Base-by-base conservation (phyloP, 2,113 vertebrate species). In the Ascaphus truei region DNA sequence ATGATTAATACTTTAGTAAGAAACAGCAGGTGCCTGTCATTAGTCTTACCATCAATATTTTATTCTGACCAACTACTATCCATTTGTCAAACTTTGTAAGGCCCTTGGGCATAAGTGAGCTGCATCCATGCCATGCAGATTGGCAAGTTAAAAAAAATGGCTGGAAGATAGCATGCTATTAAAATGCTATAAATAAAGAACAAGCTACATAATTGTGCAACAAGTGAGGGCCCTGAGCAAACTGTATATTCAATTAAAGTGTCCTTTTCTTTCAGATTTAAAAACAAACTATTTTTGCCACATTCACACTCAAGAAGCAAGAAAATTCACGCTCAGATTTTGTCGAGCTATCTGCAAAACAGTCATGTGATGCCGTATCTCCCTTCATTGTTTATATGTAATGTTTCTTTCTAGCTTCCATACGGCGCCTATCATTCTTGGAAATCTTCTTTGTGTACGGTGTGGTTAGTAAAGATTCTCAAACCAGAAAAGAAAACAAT, bases 201-300 rank as follows among this genome's bases (percentile, higher is more conserved):
- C 15, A 29, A 48, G 31, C 22, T 34, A 45, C 55, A 60, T 68
- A 51, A 68, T 30, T 59, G 22, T 68, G 30, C 25, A 31, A 55
- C 51, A 57, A 68, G 30, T 57, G 53, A 57, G 22, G 31, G 63
- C 34, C 51, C 12, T 16, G 27, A 67, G 29, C 64, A 67, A n/a
- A n/a, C n/a, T n/a, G n/a, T 68, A 68, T 68, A 41, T 58, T 58
- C 65, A 68, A 68, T 58, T 36, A 57, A 68, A 59, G 31, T 37
- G 39, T 37, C 55, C 55, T 48, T 68, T 58, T 29, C 58, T 48
- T 16, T 36, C 51, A 10, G 37, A 68, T 51, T 68, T 59, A 45
- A 43, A 39, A 68, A 68, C 33, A 51, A 52, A 61, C 57, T 52
- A 71, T 71, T 71, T 52, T 31, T 61, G 18, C 39, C 51, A 30